Base-by-base conservation (phyloP, 2,888 invertebrate species). In the Helleia helle region DNA sequence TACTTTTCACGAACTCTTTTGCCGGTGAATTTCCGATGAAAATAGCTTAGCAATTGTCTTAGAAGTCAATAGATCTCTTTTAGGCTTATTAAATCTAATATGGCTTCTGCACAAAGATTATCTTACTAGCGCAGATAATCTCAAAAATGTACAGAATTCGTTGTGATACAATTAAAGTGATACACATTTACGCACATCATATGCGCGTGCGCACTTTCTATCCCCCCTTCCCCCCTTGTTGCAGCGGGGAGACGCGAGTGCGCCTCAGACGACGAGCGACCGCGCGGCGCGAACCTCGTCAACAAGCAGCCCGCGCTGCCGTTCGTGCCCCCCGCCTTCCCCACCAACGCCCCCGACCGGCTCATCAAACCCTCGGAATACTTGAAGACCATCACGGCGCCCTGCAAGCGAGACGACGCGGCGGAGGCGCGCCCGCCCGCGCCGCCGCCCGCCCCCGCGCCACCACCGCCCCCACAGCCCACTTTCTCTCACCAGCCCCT, bases 301-400 rank as follows among this genome's bases (percentile, higher is more conserved):
- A 93, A 93, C 86, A 93, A 92, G 77, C 94, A 94, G 73, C 88
- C 94, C 68, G 94, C 90, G 54, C 85, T 95, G 54, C 94, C 96
- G 51, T 96, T 96, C 86, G 91, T 96, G 65, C 96, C 95, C 46
- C 96, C 96, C 43, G 93, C 93, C 75, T 96, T 96, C 83, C 92
- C 93, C 41, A 87, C 89, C 65, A 89, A 90, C 71, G 91, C 92
- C 62, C 89, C 93, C 45, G 92, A 95, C 76, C 90, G 92, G 46
- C 89, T 96, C 53, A 94, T 96, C 69, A 96, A 96, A 66, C 96
- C 96, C 41, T 95, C 95, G 48, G 96, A 96, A 80, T 96, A 96
- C 74, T 83, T 96, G 57, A 90, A 91, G 66, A 94, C 94, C 66
- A 93, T 96, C 76, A 92, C 88, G 62, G 86, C 88, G 60, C 77